Evolutionary conservation across 1,140 invertebrate genomes (phyloP), one percentile per base, ranked within the genome.

Genomic region (Microplitis mediator): DNA sequence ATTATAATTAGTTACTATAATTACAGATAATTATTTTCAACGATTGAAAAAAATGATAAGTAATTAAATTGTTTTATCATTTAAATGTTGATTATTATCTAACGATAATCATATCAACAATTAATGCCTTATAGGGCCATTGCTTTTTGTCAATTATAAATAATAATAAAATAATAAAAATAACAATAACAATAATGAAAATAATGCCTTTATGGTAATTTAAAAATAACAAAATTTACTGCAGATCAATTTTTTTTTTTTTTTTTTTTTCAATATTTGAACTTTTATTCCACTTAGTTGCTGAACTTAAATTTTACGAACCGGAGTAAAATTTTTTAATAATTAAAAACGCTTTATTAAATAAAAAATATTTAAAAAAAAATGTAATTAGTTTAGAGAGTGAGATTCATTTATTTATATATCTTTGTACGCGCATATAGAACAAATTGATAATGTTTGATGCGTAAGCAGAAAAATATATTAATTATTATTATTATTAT

Each of bases 381-480:
- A 60, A 4, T 31, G 23, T 60, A 60, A 14, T 60, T 60, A 60
- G 4, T 9, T 34, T 60, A 60, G 58, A 13, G 9, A 23, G 23
- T 60, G 23, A 60, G 23, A 60, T 60, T 60, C 16, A 60, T 60
- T 60, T 60, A 60, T 60, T 31, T 4, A 56, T 56, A 56, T 60
- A 23, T 32, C 4, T 34, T 23, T 34, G 31, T 60, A 32, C 31
- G 32, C 31, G 16, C 58, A 60, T 60, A 23, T 23, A 9, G n/a
- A 34, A 60, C 9, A 13, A 4, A 23, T 60, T 32, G 23, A 23
- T 32, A 23, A 11, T 63, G 36, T 45, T 58, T 72, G 5, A 11
- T 65, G 52, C 45, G 51, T 72, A 56, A 51, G 56, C 62, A 62
- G 58, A 62, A 60, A 23, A n/a, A 52, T 45, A 54, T 50, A 63